These are phyloP conservation scores for Diarsia dahlii DNA, from an alignment of 2,888 invertebrate genomes.

Conservation along the genomic window DNA sequence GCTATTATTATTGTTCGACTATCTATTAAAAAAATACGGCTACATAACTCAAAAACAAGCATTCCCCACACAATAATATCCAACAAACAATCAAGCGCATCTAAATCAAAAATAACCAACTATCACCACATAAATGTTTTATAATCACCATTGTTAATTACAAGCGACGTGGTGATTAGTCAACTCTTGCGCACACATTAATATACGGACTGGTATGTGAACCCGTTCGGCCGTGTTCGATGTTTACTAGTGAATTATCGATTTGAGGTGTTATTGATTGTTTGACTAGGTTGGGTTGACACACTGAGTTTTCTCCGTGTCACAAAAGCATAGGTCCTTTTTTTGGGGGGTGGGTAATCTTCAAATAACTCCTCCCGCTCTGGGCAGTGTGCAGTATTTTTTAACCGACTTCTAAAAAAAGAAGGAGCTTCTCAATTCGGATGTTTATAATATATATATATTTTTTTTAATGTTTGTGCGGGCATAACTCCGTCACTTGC, in stretches of 20 bases:
- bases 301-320: too few species aligned
- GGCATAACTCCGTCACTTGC: too few species aligned
- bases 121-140: conserved; percentile 61
- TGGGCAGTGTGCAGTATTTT: too few species aligned
- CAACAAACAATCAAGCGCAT: neutral
- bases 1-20: neutral
- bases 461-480: too few species aligned
- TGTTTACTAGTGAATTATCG: conserved; percentile 45
- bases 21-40: neutral
- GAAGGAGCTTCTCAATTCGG: too few species aligned
- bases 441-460: too few species aligned
- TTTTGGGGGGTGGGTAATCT: too few species aligned
- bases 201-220: conserved; percentile 63
- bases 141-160: conserved; percentile 74
- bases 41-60: neutral
- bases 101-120: conserved; percentile 29
- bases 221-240: conserved; percentile 54
- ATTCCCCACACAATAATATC: conserved; percentile 2
- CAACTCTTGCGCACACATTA: conserved; percentile 60
- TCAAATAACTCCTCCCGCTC: too few species aligned
- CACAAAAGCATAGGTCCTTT: too few species aligned
- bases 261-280: conserved; percentile 43
- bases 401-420: too few species aligned
- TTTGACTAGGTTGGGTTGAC: neutral
- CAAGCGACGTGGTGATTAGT: conserved; percentile 64